These are phyloP conservation scores for Zaprionus obscuricornis DNA, from an alignment of 2,888 invertebrate species.

Conservation along the genomic window DNA sequence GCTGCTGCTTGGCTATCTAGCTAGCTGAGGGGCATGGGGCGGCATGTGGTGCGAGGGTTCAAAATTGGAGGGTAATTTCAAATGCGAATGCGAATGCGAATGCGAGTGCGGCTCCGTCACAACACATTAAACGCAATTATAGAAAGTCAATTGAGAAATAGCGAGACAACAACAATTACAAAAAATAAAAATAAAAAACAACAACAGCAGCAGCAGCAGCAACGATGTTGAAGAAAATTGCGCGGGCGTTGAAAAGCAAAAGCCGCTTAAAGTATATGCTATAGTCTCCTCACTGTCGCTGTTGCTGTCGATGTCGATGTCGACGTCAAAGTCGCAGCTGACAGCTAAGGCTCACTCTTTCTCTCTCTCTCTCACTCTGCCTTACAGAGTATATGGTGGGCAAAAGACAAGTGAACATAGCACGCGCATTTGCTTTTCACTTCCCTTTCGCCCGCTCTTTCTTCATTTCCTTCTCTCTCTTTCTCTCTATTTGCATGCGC, in stretches of 20 bases:
- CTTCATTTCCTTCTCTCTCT: neutral
- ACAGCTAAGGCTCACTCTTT: no score
- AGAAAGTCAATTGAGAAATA: slow-evolving; percentile 73
- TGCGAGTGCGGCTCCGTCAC: slow-evolving; percentile 52
- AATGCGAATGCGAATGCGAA: slow-evolving; percentile 26
- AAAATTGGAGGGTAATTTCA: slow-evolving; percentile 32
- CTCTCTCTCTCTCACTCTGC: no score
- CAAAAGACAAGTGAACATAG: slow-evolving; percentile 16
- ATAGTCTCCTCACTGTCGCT: no score
- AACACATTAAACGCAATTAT: slow-evolving; percentile 80
- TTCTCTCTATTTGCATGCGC: slow-evolving; percentile 32
- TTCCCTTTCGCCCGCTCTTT: neutral
- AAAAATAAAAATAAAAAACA: no score
- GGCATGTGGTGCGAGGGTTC: neutral
- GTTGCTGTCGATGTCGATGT: slow-evolving; percentile 13
- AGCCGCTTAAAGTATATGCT: slow-evolving; percentile 18
- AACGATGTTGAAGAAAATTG: slow-evolving; percentile 49
- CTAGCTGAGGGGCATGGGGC: neutral
- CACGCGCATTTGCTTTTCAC: slow-evolving; percentile 13
- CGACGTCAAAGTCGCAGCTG: slow-evolving; percentile 1
- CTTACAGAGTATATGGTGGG: slow-evolving; percentile 27
- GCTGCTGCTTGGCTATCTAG: no score
- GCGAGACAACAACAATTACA: slow-evolving; percentile 15
- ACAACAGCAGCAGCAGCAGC: slow-evolving; percentile 21
- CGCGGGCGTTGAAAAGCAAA: slow-evolving; percentile 63